Evolutionary conservation across 1,140 invertebrate species (phyloP), one percentile per base, ranked within the genome.

Genomic region (Tetramorium parvispinum): DNA sequence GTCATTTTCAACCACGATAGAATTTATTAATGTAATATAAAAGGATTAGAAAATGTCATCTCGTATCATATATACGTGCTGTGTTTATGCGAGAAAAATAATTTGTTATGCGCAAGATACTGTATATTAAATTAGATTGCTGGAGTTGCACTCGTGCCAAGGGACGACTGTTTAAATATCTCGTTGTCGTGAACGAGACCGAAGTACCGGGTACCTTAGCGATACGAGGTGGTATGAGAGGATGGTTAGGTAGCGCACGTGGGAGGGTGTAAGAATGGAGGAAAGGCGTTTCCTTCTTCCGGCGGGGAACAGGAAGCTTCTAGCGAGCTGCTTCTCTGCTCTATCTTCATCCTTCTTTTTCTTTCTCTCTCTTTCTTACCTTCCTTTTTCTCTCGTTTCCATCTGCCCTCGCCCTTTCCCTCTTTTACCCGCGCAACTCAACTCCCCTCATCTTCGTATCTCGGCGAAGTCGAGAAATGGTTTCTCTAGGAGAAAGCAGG

Each of bases 391-490:
- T 63, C 61, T 75, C 63, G 27, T 66, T 83, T 57, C 46, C 55
- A 70, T 70, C 71, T 61, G 43, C 71, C 55, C 46, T 53, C 43
- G 46, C 16, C 76, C 59, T 79, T 81, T 78, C 16, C 37, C 78
- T 61, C 49, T 57, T 27, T 24, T 59, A 6, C 13, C 27, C 65
- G 13, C 68, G 49, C 61, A 65, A 55, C 24, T 40, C 71, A 68
- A 21, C 46, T 32, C 37, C 81, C 27, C 16, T 65, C 61, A 78
- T 83, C 79, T 37, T n/a, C 68, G 75, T 89, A 86, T 89, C 87
- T 77, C 51, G 63, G 27, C 40, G 77, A 86, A 89, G 32, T 83
- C 61, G 76, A 81, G 88, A 88, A 89, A 89, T 79, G 85, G 77
- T 89, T 89, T 83, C 81, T 65, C 71, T 43, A 37, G 57, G 53